A percentile compares a stretch with the other conserved stretches of the same genome.
Evolutionary conservation across 2,113 vertebrate genomes (phyloP).

Genomic region (Paratilapia polleni): DNA sequence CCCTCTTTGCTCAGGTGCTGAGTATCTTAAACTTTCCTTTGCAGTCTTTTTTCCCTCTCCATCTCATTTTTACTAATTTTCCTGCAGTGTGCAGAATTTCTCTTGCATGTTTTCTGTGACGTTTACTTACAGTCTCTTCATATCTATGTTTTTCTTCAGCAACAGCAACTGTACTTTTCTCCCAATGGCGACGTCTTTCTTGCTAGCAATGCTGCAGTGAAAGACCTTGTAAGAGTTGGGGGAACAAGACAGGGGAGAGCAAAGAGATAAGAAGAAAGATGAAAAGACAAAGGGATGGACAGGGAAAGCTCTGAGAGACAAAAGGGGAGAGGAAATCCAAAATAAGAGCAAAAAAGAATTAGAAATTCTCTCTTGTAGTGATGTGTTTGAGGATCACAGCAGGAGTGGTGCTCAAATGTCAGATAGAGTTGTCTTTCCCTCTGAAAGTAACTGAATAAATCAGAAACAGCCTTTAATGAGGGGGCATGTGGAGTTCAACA

Average conservation of each 20-base stretch:
- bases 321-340: slow-evolving; percentile 7
- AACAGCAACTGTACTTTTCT: slow-evolving; percentile 26
- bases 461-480: background rate
- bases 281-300: slow-evolving; percentile 37
- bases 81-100: background rate
- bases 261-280: slow-evolving; percentile 4
- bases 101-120: background rate
- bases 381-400: slow-evolving; percentile 25
- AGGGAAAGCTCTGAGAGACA: slow-evolving; percentile 1
- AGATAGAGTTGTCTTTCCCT: background rate
- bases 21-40: slow-evolving; percentile 8
- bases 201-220: background rate
- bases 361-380: slow-evolving; percentile 16
- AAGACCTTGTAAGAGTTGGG: background rate
- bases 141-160: background rate
- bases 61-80: background rate
- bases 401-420: background rate
- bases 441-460: slow-evolving; percentile 18
- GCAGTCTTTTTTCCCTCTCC: background rate
- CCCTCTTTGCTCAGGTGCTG: slow-evolving; percentile 8
- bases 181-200: slow-evolving; percentile 34
- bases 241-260: background rate
- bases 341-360: slow-evolving; percentile 10
- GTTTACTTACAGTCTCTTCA: background rate
- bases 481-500: slow-evolving; percentile 27